phyloP scores from a whole-genome alignment of 2,113 vertebrate species.

The Pituophis catenifer region DNA sequence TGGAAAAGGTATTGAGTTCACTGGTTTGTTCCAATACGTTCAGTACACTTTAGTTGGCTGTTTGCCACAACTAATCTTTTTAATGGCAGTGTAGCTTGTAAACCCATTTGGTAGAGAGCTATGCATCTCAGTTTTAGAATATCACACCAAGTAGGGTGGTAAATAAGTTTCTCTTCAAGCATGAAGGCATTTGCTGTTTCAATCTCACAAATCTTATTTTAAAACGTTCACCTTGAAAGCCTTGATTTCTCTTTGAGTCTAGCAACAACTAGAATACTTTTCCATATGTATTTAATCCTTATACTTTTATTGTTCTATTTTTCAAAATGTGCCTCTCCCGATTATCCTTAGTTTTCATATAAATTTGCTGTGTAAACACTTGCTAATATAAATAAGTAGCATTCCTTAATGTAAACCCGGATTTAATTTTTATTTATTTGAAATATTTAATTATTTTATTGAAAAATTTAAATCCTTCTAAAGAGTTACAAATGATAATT shows the following conservation, averaged over 20 bases:
- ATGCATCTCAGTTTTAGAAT: conserved; percentile 28
- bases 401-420: background rate
- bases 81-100: conserved; percentile 77
- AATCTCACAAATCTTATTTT: conserved; percentile 48
- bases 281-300: background rate
- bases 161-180: conserved; percentile 67
- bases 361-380: background rate
- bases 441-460: background rate
- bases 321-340: background rate
- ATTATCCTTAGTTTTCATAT: background rate
- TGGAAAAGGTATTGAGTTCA: conserved; percentile 78
- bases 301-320: conserved; percentile 7
- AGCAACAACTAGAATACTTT: conserved; percentile 32
- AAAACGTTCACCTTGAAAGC: conserved; percentile 19
- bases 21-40: conserved; percentile 75
- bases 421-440: conserved; percentile 1
- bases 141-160: conserved; percentile 54
- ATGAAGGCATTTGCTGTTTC: conserved; percentile 47
- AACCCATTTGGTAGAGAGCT: conserved; percentile 68
- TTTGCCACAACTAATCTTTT: conserved; percentile 79
- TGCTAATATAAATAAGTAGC: conserved; percentile 1
- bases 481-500: background rate
- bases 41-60: conserved; percentile 70
- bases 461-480: background rate
- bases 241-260: conserved; percentile 37